Conservation (phyloP, 2,888 invertebrate species). For the Protodeltote pygarga region DNA sequence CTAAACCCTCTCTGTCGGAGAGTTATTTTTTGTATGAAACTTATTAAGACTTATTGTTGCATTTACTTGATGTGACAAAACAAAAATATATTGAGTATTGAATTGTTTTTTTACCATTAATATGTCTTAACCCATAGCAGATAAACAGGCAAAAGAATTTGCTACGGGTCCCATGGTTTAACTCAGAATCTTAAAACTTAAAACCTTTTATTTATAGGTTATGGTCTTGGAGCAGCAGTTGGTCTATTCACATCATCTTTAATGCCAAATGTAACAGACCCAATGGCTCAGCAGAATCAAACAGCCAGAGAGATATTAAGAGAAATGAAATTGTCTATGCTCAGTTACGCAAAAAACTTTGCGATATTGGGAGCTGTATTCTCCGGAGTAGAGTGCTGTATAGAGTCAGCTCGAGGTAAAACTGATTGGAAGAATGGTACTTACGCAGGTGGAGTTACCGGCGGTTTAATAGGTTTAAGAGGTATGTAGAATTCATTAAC, state of each 20-base stretch:
- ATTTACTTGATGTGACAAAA: too few species aligned
- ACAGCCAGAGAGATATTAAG: conserved; percentile 94
- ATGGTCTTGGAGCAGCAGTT: conserved; percentile 97
- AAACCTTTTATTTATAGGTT: conserved; percentile 88
- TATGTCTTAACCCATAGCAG: too few species aligned
- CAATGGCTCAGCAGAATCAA: conserved; percentile 90
- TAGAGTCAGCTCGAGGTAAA: conserved; percentile 98
- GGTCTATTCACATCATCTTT: conserved; percentile 98
- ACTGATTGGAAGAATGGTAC: conserved; percentile 99
- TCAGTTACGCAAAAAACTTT: conserved; percentile 99
- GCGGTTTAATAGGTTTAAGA: conserved; percentile 95
- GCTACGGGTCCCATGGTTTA: too few species aligned
- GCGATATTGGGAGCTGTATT: conserved; percentile 98
- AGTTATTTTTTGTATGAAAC: too few species aligned
- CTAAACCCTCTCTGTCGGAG: too few species aligned
- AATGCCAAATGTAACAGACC: conserved; percentile 93
- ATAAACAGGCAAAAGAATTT: too few species aligned
- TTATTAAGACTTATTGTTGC: too few species aligned
- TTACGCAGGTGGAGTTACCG: conserved; percentile 97
- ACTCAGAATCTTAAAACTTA: too few species aligned
- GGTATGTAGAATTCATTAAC: conserved; percentile 73
- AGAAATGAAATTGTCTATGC: conserved; percentile 96
- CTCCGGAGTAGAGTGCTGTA: conserved; percentile 96
- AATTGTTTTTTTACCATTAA: too few species aligned
- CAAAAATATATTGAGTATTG: too few species aligned